These are phyloP conservation scores for Sorex fumeus DNA, from an alignment of 2,113 vertebrate species.

Conservation along the genomic window DNA sequence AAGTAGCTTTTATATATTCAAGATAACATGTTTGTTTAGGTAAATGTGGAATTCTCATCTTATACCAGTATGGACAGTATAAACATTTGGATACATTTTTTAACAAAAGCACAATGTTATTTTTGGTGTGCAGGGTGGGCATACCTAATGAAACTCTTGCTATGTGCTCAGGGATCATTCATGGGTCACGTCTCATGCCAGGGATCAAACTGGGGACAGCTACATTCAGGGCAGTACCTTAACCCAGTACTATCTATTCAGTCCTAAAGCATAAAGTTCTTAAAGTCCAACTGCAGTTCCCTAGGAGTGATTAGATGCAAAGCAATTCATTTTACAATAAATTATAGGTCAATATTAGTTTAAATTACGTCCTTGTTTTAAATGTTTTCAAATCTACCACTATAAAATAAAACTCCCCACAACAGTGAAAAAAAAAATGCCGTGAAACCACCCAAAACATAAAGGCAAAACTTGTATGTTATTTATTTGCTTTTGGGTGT, in stretches of 20 bases:
- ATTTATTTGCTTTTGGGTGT: no score
- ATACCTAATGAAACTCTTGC: no score
- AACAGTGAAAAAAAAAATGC: slow-evolving; percentile 5
- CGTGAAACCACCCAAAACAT: neutral
- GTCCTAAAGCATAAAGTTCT: neutral
- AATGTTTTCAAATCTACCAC: neutral
- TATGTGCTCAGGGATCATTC: no score
- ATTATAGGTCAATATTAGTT: neutral
- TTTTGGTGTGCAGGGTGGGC: no score
- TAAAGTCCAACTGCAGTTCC: slow-evolving; percentile 14
- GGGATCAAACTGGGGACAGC: no score
- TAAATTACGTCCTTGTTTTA: neutral
- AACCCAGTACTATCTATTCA: no score
- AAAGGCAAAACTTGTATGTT: no score
- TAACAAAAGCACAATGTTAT: neutral
- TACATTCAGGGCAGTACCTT: no score
- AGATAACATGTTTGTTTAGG: neutral
- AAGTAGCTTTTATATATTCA: slow-evolving; percentile 7
- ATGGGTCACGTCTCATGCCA: no score
- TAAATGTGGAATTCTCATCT: neutral
- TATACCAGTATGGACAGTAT: neutral
- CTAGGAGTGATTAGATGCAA: neutral
- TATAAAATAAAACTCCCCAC: slow-evolving; percentile 1
- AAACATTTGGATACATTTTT: slow-evolving; percentile 35
- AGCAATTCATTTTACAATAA: neutral